Base-by-base conservation (phyloP, 2,797 vertebrate species). In the Sylvilagus floridanus region DNA sequence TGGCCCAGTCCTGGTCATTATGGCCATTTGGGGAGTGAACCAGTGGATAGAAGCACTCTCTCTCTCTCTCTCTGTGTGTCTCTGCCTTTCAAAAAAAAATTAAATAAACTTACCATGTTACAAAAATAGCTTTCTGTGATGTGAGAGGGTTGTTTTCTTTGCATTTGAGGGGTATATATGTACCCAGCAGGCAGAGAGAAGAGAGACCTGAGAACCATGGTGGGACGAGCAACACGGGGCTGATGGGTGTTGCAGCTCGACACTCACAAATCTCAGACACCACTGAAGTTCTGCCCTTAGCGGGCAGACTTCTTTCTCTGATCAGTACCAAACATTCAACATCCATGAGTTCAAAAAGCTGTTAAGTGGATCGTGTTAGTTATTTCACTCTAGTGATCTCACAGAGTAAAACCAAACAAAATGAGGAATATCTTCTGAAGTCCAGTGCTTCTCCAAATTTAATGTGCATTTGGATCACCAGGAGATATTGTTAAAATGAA, bases 121-220 rank as follows among this genome's bases (percentile, higher is more conserved):
- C 42, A 47, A 47, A 47, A 47, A 47, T 47, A 47, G 42, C 8
- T 73, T 84, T 54, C 50, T 32, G 17, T 75, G 30, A 77, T 57
- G 65, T 94, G 66, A 96, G 10, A 73, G 62, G 76, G 24, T 10
- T 77, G 24, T 62, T 76, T 8, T 94, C 62, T 42, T 37, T 84
- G 91, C 73, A 42, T 16, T 52, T 83, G 52, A 75, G 1, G 19
- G n/a, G 47, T 5, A 6, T 14, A 28, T 52, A 24, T 3, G 52
- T 17, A 66, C 2, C 3, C 0, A 76, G 22, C n/a, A 8, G 65
- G 2, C 14, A 87, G 22, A 65, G 28, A 71, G 47, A 78, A 89
- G 52, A 92, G 60, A 42, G 30, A 57, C 50, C 47, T 57, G 65
- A 37, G 9, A 87, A 71, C 16, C 17, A 57, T 17, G 87, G 63